phyloP scores from a whole-genome alignment of 2,797 vertebrate species.

The Chloroceryle amazona region DNA sequence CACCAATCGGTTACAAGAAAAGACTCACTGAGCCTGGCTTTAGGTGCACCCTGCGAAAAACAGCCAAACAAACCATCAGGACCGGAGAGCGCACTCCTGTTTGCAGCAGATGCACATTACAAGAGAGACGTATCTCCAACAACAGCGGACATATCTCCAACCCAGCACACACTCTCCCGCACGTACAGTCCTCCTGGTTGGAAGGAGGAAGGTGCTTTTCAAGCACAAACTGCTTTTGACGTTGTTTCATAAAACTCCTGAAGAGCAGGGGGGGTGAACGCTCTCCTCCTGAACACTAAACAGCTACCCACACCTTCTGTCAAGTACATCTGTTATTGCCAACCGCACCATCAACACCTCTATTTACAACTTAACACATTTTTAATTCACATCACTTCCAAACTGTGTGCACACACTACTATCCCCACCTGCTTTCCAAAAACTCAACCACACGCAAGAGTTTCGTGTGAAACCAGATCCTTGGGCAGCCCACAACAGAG shows the following conservation, averaged over 20 bases:
- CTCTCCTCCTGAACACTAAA: slow-evolving; percentile 54
- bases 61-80: neutral
- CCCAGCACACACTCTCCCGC: neutral
- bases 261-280: neutral
- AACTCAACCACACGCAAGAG: neutral
- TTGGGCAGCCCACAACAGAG: neutral
- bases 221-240: neutral
- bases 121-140: neutral
- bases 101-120: neutral
- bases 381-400: slow-evolving; percentile 70
- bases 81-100: neutral
- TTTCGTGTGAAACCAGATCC: neutral
- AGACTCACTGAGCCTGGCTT: neutral
- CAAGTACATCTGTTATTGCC: slow-evolving; percentile 72
- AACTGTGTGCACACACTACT: slow-evolving; percentile 54
- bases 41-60: neutral
- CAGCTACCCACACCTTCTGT: slow-evolving; percentile 73
- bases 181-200: neutral
- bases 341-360: slow-evolving; percentile 69
- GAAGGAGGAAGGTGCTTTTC: neutral
- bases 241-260: slow-evolving; percentile 22
- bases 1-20: neutral
- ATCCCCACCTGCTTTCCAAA: slow-evolving; percentile 24
- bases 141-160: rapidly evolving
- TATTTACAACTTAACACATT: slow-evolving; percentile 79